Evolutionary conservation across 2,113 vertebrate genomes (phyloP).

Genomic region (Brevimyrus niger): DNA sequence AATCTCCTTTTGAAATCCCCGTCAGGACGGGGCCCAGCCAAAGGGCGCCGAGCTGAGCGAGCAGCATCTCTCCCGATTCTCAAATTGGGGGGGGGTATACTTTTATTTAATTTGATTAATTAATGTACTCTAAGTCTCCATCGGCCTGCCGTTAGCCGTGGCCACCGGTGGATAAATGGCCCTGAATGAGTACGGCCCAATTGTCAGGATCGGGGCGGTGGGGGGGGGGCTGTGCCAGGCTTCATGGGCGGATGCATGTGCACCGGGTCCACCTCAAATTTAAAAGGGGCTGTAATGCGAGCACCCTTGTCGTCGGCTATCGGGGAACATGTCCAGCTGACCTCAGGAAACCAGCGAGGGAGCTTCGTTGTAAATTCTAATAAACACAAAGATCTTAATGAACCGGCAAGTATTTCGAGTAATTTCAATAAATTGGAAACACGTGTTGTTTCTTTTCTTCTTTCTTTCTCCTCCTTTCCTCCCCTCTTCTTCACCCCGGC

Average conservation of each 20-base stretch:
- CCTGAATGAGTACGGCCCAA: background rate
- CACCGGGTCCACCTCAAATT: slow-evolving; percentile 15
- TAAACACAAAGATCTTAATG: slow-evolving; percentile 56
- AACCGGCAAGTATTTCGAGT: slow-evolving; percentile 47
- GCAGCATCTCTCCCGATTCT: background rate
- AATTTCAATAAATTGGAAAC: slow-evolving; percentile 55
- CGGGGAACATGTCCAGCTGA: slow-evolving; percentile 16
- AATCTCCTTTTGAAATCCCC: background rate
- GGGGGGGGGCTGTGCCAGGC: background rate
- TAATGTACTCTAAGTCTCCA: background rate
- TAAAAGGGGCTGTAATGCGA: slow-evolving; percentile 11
- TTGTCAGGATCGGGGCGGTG: too few species aligned
- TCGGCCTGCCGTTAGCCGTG: background rate
- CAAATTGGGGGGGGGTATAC: background rate
- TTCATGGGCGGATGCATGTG: background rate
- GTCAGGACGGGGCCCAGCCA: background rate
- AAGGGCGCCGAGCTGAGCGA: too few species aligned
- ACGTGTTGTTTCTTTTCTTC: slow-evolving; percentile 37
- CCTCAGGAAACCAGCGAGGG: slow-evolving; percentile 26
- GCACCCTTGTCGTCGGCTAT: background rate
- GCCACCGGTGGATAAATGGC: background rate
- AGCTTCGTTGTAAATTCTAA: slow-evolving; percentile 44
- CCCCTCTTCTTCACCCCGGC: background rate
- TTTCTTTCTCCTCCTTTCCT: background rate
- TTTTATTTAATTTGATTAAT: background rate